Percentiles rank a stretch among this genome's conserved stretches.
phyloP scores from a whole-genome alignment of 2,888 invertebrate species.

The Andrena bucephala region DNA sequence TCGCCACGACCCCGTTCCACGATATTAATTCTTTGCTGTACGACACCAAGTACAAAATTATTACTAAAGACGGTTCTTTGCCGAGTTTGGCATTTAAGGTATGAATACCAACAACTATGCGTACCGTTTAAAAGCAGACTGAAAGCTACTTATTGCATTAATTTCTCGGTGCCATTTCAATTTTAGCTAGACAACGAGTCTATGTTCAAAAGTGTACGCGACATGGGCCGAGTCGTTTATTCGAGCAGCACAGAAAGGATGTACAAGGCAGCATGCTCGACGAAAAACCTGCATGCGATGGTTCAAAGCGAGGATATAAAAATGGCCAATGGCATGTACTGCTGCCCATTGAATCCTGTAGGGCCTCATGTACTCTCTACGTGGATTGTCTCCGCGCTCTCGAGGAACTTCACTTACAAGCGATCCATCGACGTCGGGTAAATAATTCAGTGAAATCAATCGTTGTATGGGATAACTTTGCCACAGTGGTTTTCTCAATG shows the following conservation, averaged over 20 bases:
- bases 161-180: not conserved
- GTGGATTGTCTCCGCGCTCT: conserved; percentile 64
- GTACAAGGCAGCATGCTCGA: conserved; percentile 56
- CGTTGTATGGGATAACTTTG: too few relatives aligned
- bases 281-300: conserved; percentile 25
- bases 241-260: not conserved
- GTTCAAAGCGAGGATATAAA: conserved; percentile 52
- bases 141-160: not conserved
- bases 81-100: conserved; percentile 52
- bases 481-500: not conserved
- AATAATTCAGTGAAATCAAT: conserved; percentile 1
- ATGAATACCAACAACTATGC: not conserved
- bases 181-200: not conserved
- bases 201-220: rapidly evolving
- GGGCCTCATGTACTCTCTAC: conserved; percentile 28
- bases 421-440: conserved; percentile 71
- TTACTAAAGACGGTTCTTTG: conserved; percentile 51
- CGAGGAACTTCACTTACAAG: conserved; percentile 64
- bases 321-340: conserved; percentile 6
- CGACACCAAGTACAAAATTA: conserved; percentile 63
- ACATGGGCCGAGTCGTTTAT: not conserved
- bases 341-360: conserved; percentile 56
- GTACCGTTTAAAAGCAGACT: too few relatives aligned
- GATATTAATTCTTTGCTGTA: conserved; percentile 58
- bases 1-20: conserved; percentile 63